phyloP scores from a whole-genome alignment of 2,888 invertebrate species.

The Thereva nobilitata region DNA sequence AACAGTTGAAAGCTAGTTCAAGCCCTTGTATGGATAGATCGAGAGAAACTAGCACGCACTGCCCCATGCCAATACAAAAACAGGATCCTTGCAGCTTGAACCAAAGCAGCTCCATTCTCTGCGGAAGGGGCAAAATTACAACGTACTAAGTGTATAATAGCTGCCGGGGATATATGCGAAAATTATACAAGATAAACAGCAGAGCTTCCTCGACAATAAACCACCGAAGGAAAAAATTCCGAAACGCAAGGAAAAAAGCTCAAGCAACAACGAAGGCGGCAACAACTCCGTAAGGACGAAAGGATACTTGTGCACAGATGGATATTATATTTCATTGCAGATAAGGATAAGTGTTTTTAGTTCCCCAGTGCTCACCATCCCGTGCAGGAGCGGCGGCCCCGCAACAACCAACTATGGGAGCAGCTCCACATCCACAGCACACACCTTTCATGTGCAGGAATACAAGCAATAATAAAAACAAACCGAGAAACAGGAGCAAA shows the following conservation, averaged over 20 bases:
- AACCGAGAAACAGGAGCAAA: slow-evolving; percentile 15
- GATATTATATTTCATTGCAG: slow-evolving; percentile 38
- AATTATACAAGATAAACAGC: slow-evolving; percentile 43
- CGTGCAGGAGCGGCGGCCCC: not conserved
- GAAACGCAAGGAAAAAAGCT: slow-evolving; percentile 5
- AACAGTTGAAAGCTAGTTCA: no score
- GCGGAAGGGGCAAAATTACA: slow-evolving; percentile 32
- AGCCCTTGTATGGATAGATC: no score
- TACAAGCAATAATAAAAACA: slow-evolving; percentile 29
- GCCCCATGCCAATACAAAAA: no score
- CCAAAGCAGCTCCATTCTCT: no score
- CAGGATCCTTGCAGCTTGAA: no score
- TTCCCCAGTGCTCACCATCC: slow-evolving; percentile 1
- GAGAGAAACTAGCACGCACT: no score
- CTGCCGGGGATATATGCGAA: slow-evolving; percentile 43
- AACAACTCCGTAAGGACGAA: slow-evolving; percentile 21
- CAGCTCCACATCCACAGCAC: slow-evolving; percentile 4
- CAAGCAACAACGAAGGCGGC: slow-evolving; percentile 14
- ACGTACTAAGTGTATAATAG: slow-evolving; percentile 42
- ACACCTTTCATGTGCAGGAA: slow-evolving; percentile 40
- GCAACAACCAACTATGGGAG: slow-evolving; percentile 8
- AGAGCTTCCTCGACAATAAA: slow-evolving; percentile 34
- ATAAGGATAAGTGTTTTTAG: slow-evolving; percentile 37
- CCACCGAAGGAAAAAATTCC: slow-evolving; percentile 19
- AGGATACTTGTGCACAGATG: slow-evolving; percentile 35